A percentile compares a stretch with the other conserved stretches of the same genome.
Conservation (phyloP, 92 coral and sea anemone species). For the Desmophyllum pertusum region DNA sequence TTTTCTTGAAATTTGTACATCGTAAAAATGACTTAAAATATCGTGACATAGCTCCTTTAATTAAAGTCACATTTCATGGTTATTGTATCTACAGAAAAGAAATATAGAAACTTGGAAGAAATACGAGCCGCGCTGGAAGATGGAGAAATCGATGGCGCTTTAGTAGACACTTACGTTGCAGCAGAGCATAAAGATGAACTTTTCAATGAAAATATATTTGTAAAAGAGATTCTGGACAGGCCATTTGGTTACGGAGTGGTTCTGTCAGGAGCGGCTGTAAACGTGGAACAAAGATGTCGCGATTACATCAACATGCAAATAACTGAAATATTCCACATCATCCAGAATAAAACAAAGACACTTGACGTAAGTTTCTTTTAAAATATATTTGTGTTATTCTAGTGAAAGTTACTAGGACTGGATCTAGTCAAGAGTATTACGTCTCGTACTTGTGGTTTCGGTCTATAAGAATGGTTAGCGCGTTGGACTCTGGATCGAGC, state of each 20-base stretch:
- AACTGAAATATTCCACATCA: conserved; percentile 36
- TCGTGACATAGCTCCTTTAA: too few species aligned
- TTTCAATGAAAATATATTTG: conserved; percentile 48
- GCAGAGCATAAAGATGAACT: conserved; percentile 72
- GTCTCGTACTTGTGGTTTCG: too few species aligned
- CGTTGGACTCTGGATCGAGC: too few species aligned
- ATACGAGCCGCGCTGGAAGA: conserved; percentile 61
- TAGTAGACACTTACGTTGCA: conserved; percentile 78
- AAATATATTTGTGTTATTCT: neutral
- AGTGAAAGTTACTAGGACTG: neutral
- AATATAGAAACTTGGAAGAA: conserved; percentile 53
- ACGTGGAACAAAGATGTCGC: conserved; percentile 46
- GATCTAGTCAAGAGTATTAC: too few species aligned
- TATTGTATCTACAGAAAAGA: conserved; percentile 13
- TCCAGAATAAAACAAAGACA: conserved; percentile 35
- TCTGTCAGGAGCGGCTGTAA: conserved; percentile 63
- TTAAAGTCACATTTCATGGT: neutral
- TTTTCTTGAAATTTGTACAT: too few species aligned
- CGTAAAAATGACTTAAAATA: too few species aligned
- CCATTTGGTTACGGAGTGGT: conserved; percentile 76
- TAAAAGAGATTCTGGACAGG: conserved; percentile 54
- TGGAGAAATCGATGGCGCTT: conserved; percentile 67
- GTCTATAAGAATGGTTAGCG: too few species aligned
- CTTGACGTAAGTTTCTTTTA: conserved; percentile 23
- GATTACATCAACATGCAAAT: conserved; percentile 60